These are phyloP conservation scores for Proterorhinus semilunaris DNA, from an alignment of 2,113 vertebrate genomes.

Conservation along the genomic window DNA sequence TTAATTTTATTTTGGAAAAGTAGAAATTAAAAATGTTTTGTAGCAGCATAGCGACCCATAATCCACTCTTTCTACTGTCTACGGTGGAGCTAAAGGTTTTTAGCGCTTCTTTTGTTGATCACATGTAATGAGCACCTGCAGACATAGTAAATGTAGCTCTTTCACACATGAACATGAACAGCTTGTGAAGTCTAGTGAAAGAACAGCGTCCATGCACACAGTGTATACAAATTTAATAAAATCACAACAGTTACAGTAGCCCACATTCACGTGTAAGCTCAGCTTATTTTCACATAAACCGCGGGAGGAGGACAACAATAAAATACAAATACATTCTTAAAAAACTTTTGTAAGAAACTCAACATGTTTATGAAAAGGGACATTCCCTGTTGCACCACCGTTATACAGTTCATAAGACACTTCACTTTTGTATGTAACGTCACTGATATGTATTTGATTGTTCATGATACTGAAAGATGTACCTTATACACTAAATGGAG, in stretches of 20 bases:
- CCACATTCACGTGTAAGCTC: slow-evolving; percentile 98
- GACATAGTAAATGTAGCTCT: slow-evolving; percentile 42
- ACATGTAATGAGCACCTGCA: slow-evolving; percentile 48
- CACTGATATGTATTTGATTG: slow-evolving; percentile 76
- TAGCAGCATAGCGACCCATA: not conserved
- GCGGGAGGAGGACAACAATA: slow-evolving; percentile 93
- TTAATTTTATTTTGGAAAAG: slow-evolving; percentile 2
- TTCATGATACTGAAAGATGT: slow-evolving; percentile 68
- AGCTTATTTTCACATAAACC: slow-evolving; percentile 98
- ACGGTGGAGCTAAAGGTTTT: slow-evolving; percentile 41
- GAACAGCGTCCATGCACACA: slow-evolving; percentile 92
- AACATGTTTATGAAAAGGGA: slow-evolving; percentile 88
- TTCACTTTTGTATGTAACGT: slow-evolving; percentile 80
- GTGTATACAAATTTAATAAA: slow-evolving; percentile 99
- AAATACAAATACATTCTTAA: slow-evolving; percentile 99
- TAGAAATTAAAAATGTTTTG: slow-evolving; percentile 7
- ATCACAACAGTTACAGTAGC: slow-evolving; percentile 93
- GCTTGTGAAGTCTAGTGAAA: slow-evolving; percentile 84
- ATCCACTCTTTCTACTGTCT: slow-evolving; percentile 9
- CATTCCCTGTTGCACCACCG: slow-evolving; percentile 80
- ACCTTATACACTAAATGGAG: slow-evolving; percentile 75
- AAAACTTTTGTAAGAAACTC: slow-evolving; percentile 88
- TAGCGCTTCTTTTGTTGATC: slow-evolving; percentile 44
- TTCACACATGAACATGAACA: slow-evolving; percentile 78
- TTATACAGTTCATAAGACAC: slow-evolving; percentile 78